Base-by-base conservation (phyloP, 2,888 invertebrate genomes). In the Archips xylosteana region DNA sequence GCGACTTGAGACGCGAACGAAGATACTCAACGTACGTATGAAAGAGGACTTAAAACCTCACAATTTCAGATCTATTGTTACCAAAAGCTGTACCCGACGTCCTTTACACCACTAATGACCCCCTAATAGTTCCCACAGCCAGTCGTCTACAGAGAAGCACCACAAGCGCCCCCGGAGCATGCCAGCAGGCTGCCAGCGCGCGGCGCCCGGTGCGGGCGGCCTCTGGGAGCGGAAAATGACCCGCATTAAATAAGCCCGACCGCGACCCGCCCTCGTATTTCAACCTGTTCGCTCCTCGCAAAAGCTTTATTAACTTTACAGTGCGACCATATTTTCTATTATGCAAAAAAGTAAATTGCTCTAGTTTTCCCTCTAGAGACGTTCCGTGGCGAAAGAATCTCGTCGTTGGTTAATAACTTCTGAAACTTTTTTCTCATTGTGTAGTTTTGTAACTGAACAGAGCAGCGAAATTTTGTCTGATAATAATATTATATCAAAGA, bases 201-300 rank as follows among this genome's bases (percentile, higher is more conserved):
- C 47, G 13, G 13, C 47, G 47, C 45, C 13, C 32, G 9, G 47
- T 34, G 42, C 51, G 10, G 10, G 47, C 32, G 59, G 70, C 23
- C 54, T 9, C 15, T 34, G 51, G 61, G 57, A 49, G 61, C 72
- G 69, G 64, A 69, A 72, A 70, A 70, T 66, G 75, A 72, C 70
- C 75, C 70, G 75, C 75, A 75, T 76, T 76, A 76, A 71, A 75
- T 67, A 75, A 71, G 68, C 75, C 69, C 70, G 67, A 60, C 76
- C 71, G 70, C 75, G 64, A 72, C 75, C 75, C 65, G 64, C 64
- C 73, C 74, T 73, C 74, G 74, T 70, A 73, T 73, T 70, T 74
- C 74, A 74, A 74, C 74, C 74, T 74, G 74, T 68, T 69, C 69
- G 63, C 73, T 72, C 68, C 67, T 45, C 62, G 42, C 72, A 57